Percentiles rank a stretch among this genome's conserved stretches.
phyloP scores from a whole-genome alignment of 2,113 vertebrate species.

The Crotalus tigris region DNA sequence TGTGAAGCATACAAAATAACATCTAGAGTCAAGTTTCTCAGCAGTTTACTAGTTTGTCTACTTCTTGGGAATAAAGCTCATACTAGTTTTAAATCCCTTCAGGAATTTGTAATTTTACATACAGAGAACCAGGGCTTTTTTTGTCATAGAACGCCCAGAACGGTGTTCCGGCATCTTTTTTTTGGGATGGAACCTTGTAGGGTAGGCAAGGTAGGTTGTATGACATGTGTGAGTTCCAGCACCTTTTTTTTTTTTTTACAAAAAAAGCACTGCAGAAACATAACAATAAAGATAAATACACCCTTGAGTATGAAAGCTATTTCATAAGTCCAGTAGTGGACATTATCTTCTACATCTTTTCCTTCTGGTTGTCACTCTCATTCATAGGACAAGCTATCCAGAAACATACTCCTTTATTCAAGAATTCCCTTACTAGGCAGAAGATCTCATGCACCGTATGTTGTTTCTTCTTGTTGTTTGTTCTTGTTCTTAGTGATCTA shows the following conservation, averaged over 20 bases:
- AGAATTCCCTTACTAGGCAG: background rate
- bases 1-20: background rate
- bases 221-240: too few species aligned
- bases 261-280: background rate
- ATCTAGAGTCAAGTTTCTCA: background rate
- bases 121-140: background rate
- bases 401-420: background rate
- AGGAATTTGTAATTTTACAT: background rate
- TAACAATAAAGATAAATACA: background rate
- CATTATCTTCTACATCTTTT: background rate
- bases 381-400: background rate
- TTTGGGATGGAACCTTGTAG: too few species aligned
- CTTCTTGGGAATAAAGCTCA: background rate
- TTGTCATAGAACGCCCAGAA: too few species aligned
- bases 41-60: background rate
- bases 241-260: too few species aligned
- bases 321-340: background rate
- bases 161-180: too few species aligned
- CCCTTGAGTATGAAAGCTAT: background rate
- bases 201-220: too few species aligned
- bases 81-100: background rate
- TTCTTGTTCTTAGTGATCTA: background rate
- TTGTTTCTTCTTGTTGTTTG: background rate
- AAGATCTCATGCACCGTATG: background rate
- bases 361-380: background rate